These are phyloP conservation scores for Sebastes cheni DNA, from an alignment of 2,797 vertebrate genomes.

Conservation along the genomic window DNA sequence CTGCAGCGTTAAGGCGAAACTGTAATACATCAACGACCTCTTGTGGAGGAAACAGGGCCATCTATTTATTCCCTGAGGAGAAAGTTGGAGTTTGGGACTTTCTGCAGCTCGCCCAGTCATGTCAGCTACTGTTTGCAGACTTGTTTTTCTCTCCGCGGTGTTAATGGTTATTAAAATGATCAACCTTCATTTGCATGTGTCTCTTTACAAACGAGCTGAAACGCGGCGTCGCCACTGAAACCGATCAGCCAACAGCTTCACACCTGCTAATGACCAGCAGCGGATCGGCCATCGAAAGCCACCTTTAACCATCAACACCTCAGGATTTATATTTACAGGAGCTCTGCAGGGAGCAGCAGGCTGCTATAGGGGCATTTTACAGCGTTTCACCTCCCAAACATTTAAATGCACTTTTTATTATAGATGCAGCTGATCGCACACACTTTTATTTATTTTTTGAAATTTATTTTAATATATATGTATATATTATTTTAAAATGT, in stretches of 20 bases:
- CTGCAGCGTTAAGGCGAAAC: constrained; percentile 34
- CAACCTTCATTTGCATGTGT: constrained; percentile 62
- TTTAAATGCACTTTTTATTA: not conserved
- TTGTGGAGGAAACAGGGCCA: constrained; percentile 73
- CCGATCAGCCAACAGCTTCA: constrained; percentile 55
- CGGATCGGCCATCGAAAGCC: constrained; percentile 65
- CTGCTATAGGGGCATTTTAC: constrained; percentile 34
- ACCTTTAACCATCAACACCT: constrained; percentile 72
- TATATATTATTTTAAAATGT: too few species aligned
- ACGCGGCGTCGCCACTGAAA: constrained; percentile 35
- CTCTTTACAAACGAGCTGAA: constrained; percentile 55
- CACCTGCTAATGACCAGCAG: constrained; percentile 76
- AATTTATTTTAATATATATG: not conserved
- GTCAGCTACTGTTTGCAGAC: constrained; percentile 17
- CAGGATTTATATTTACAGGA: constrained; percentile 16
- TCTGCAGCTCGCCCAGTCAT: not conserved
- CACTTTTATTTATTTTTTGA: not conserved
- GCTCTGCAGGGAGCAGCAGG: constrained; percentile 5
- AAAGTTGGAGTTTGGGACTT: constrained; percentile 18
- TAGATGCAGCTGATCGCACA: not conserved
- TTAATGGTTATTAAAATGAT: constrained; percentile 57
- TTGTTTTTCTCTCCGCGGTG: constrained; percentile 24
- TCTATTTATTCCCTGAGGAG: constrained; percentile 15
- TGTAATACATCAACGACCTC: constrained; percentile 83
- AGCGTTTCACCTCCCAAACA: constrained; percentile 25